Percentiles rank a stretch among this genome's conserved stretches.
phyloP scores from a whole-genome alignment of 2,797 vertebrate genomes.

The Muraenolepis orangiensis region DNA sequence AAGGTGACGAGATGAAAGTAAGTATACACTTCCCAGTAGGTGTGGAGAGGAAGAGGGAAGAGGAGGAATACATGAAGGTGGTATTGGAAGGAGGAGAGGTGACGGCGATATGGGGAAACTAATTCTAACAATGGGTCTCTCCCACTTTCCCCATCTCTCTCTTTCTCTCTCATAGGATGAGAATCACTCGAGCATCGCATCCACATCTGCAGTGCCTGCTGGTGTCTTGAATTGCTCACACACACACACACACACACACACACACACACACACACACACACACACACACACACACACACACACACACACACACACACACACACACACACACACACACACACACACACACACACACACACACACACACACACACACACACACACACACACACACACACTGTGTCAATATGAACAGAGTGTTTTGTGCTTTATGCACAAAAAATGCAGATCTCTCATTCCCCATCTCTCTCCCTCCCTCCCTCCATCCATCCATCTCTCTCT shows the following conservation, averaged over 20 bases:
- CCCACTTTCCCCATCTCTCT: neutral
- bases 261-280: neutral
- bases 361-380: neutral
- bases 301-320: constrained; percentile 10
- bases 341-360: constrained; percentile 25
- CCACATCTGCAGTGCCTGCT: constrained; percentile 52
- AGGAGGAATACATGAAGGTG: neutral
- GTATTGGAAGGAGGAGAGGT: neutral
- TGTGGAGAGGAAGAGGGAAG: neutral
- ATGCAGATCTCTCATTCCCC: neutral
- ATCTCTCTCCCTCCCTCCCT: too few relatives aligned
- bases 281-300: constrained; percentile 9
- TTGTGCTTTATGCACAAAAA: too few relatives aligned
- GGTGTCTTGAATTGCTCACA: constrained; percentile 33
- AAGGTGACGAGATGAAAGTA: constrained; percentile 16
- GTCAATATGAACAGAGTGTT: neutral
- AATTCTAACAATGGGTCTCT: constrained; percentile 44
- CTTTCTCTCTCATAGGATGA: constrained; percentile 20
- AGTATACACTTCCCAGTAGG: neutral
- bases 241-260: constrained; percentile 23
- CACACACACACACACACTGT: constrained; percentile 2
- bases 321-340: neutral
- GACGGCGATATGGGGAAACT: constrained; percentile 5
- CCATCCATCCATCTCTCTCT: too few relatives aligned
- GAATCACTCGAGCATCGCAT: constrained; percentile 51